phyloP scores from a whole-genome alignment of 2,888 invertebrate species.

The Lordiphosa andalusiaca region DNA sequence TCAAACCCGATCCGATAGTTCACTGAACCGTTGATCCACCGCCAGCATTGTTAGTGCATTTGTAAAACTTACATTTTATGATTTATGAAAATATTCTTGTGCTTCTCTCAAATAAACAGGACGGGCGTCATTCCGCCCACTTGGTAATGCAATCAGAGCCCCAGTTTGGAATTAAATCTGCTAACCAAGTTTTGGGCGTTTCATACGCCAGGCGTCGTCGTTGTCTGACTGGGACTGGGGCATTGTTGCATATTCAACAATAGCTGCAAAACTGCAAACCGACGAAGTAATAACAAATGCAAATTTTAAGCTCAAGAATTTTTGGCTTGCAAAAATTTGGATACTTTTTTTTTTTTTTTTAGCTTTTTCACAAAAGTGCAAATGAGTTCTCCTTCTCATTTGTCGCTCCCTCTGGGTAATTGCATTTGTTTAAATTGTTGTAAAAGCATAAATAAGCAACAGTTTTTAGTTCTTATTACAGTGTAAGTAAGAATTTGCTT shows the following conservation, averaged over 20 bases:
- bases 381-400: slow-evolving; percentile 48
- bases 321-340: slow-evolving; percentile 55
- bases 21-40: too few species aligned
- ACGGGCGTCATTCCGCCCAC: slow-evolving; percentile 39
- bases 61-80: slow-evolving; percentile 37
- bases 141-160: slow-evolving; percentile 63
- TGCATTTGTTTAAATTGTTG: slow-evolving; percentile 67
- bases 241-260: slow-evolving; percentile 71
- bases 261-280: slow-evolving; percentile 57
- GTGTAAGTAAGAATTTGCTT: slow-evolving; percentile 12
- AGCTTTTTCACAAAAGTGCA: slow-evolving; percentile 42
- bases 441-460: slow-evolving; percentile 29
- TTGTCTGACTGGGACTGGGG: slow-evolving; percentile 16
- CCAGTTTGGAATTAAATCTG: slow-evolving; percentile 62
- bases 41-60: slow-evolving; percentile 18
- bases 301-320: slow-evolving; percentile 69
- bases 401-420: slow-evolving; percentile 26
- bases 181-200: slow-evolving; percentile 31
- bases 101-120: slow-evolving; percentile 21
- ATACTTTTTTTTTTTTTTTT: slow-evolving; percentile 38
- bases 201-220: slow-evolving; percentile 5
- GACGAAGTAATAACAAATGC: slow-evolving; percentile 72
- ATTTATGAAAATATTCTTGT: slow-evolving; percentile 53
- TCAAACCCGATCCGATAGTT: too few species aligned
- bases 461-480: slow-evolving; percentile 14